Evolutionary conservation across 2,888 invertebrate species (phyloP), one percentile per base, ranked within the genome.

Genomic region (Diadegma fenestrale): DNA sequence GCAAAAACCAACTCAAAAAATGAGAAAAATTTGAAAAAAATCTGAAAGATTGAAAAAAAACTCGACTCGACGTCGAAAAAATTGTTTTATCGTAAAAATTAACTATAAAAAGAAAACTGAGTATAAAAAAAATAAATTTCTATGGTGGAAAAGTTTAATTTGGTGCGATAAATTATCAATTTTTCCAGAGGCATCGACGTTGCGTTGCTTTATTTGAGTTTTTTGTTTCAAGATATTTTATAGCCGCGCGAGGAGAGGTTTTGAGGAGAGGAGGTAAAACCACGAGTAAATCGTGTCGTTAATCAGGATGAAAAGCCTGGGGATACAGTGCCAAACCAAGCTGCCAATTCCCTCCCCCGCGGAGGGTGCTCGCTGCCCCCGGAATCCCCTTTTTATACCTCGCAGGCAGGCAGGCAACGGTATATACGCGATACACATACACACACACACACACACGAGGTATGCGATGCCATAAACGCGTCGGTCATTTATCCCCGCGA

Each of bases 401-500:
- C 54, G 41, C 14, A 58, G 22, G 41, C 37, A n/a, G 51, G 41
- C 14, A 58, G 22, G 41, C 37, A n/a, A 33, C 6, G n/a, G 10
- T 37, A 33, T 54, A 22, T 54, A 58, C 58, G n/a, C 58, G 37
- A 1, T n/a, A n/a, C n/a, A n/a, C n/a, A n/a, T n/a, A n/a, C n/a
- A n/a, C n/a, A n/a, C n/a, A n/a, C n/a, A n/a, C n/a, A 37, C 10
- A 58, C 14, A 26, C 22, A 22, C 41, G 48, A 73, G 43, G 19
- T 45, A 75, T 77, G 68, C 66, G 54, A 45, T 76, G 71, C 58
- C 64, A 37, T 78, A 75, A 81, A 85, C 69, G 48, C 76, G 48
- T 68, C 43, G 66, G 82, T 85, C 76, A 85, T 85, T 82, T 80
- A 77, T 85, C 76, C 82, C 54, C 48, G 64, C 48, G 64, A 72